Evolutionary conservation across 2,797 vertebrate species (phyloP), one percentile per base, ranked within the genome.

Genomic region (Echeneis naucrates): DNA sequence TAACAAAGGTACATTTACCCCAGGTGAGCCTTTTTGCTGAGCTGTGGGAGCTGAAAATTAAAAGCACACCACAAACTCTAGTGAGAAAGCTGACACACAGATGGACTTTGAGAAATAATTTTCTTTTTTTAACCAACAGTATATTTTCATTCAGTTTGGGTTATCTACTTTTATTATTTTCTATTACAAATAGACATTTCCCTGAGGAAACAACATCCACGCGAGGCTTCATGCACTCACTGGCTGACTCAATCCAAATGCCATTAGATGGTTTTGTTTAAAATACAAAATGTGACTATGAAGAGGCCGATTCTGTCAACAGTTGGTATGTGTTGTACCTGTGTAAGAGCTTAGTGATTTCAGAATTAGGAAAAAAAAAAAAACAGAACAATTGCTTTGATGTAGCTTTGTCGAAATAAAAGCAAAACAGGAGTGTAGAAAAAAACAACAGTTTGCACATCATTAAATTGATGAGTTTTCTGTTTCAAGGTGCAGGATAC

Each of bases 191-290:
- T 82, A 85, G 75, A 85, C 68, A 90, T 92, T 93, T 90, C 84
- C 94, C 92, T 94, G 92, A 94, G 89, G 91, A 92, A 94, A 93
- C 83, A 58, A 86, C 81, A 81, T 77, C 86, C 78, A 90, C 33
- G 33, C 74, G 73, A 91, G 72, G 76, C 62, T 75, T 73, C 42
- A 83, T 35, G 78, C n/a, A 85, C 73, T 81, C 75, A 85, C 72
- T 82, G 77, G 78, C 54, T 64, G 66, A 89, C 70, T 79, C 72
- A 79, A 88, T 80, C 76, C 86, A 80, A 85, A 90, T 87, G 81
- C 75, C 72, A 77, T 68, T 77, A 8, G 26, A 79, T 70, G 66
- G 48, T 80, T 72, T 72, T 79, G 35, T 76, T 83, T 58, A 35
- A 78, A 73, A 77, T 64, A 75, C 47, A 67, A 62, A 59, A 76